phyloP scores from a whole-genome alignment of 2,797 vertebrate genomes.

The Peromyscus melanophrys region DNA sequence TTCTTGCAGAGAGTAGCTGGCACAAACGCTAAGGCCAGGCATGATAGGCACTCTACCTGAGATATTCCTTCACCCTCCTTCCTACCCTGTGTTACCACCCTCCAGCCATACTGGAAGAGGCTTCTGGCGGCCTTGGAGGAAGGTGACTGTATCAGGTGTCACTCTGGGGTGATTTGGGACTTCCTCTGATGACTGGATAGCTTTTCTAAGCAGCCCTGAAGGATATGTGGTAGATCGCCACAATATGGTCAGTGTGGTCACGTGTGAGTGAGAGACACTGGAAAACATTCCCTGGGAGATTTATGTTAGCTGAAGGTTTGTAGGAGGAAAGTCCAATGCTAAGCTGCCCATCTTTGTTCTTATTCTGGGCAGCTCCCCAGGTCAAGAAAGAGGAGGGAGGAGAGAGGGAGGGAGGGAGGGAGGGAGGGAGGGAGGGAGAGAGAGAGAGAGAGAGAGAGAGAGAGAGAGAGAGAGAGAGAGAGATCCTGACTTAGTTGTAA shows the following conservation, averaged over 20 bases:
- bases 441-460: not conserved
- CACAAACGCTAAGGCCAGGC: not conserved
- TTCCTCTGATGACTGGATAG: fast-evolving
- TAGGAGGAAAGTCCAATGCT: not conserved
- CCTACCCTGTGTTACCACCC: too few species aligned
- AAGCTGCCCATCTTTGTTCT: not conserved
- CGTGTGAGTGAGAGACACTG: not conserved
- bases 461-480: not conserved
- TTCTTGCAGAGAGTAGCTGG: constrained; percentile 61
- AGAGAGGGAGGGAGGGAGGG: not conserved
- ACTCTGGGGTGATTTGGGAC: fast-evolving
- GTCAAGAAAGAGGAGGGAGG: not conserved
- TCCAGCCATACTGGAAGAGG: not conserved
- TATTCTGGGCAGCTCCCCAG: not conserved
- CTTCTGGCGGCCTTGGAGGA: not conserved
- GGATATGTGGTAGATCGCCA: not conserved
- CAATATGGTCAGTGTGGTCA: not conserved
- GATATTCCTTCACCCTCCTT: too few species aligned
- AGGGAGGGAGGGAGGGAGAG: not conserved
- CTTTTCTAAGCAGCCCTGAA: not conserved
- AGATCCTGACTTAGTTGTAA: not conserved
- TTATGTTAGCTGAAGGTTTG: not conserved
- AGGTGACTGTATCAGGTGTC: not conserved
- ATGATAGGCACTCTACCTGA: not conserved
- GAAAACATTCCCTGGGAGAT: not conserved